A percentile compares a stretch with the other conserved stretches of the same genome.
Conservation (phyloP, 2,797 vertebrate genomes). For the Acipenser oxyrinchus region DNA sequence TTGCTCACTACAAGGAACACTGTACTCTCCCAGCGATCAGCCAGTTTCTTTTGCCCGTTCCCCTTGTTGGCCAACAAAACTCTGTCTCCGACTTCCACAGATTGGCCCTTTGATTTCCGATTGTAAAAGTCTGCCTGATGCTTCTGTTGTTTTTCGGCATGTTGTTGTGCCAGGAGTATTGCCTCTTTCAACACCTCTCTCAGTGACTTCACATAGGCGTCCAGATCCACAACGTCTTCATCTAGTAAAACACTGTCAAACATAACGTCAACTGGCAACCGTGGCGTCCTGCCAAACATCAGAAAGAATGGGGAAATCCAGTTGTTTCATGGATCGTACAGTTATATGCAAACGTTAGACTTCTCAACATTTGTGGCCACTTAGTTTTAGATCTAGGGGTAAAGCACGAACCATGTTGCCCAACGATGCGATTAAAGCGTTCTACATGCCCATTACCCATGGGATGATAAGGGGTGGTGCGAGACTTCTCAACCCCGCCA, state of each 20-base stretch:
- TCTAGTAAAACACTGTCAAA: conserved; percentile 12
- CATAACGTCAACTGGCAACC: conserved; percentile 12
- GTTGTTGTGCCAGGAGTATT: neutral
- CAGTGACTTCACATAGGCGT: conserved; percentile 5
- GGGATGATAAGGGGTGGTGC: too few relatives aligned
- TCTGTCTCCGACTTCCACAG: neutral
- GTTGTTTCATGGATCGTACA: conserved; percentile 17
- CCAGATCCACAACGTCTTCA: neutral
- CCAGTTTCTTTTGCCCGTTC: conserved; percentile 2
- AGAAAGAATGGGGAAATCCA: conserved; percentile 1
- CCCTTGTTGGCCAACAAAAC: conserved; percentile 12
- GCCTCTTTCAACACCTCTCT: conserved; percentile 7
- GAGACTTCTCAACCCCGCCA: conserved; percentile 12
- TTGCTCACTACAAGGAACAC: neutral
- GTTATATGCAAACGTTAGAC: conserved; percentile 8
- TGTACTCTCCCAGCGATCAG: conserved; percentile 12
- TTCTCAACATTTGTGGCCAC: conserved; percentile 7
- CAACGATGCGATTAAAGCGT: too few relatives aligned
- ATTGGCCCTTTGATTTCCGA: conserved; percentile 1
- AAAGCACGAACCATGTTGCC: conserved; percentile 14
- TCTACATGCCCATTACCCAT: too few relatives aligned
- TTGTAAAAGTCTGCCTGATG: conserved; percentile 10
- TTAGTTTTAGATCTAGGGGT: conserved; percentile 12
- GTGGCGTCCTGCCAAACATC: conserved; percentile 13
- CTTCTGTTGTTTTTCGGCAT: conserved; percentile 9